phyloP scores from a whole-genome alignment of 2,113 vertebrate species.

The Turdus rufiventris region DNA sequence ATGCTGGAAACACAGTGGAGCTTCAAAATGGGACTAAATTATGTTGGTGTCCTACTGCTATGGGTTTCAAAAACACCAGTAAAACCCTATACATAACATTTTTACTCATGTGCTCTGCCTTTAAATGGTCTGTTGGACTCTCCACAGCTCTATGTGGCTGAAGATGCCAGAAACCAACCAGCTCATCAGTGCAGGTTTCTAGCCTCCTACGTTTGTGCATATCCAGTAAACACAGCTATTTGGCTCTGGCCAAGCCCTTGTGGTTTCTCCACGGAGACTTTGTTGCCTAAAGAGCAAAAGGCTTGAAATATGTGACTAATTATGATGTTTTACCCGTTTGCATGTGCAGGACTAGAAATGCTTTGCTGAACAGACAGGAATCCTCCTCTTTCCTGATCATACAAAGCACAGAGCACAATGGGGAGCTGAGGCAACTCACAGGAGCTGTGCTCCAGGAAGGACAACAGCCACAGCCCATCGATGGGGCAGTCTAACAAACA shows the following conservation, averaged over 20 bases:
- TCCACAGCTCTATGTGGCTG: not conserved
- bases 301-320: conserved; percentile 26
- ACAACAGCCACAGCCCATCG: rapidly evolving
- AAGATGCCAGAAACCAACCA: conserved; percentile 22
- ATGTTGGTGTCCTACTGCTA: not conserved
- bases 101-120: not conserved
- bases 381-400: not conserved
- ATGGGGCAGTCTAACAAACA: not conserved
- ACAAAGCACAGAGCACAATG: rapidly evolving
- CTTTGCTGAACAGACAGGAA: not conserved
- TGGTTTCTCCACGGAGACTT: conserved; percentile 23
- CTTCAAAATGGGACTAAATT: not conserved
- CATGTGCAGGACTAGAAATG: not conserved
- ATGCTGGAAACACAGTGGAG: not conserved
- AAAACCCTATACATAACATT: not conserved
- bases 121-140: not conserved
- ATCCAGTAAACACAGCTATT: conserved; percentile 23
- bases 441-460: not conserved
- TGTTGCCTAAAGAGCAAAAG: conserved; percentile 33
- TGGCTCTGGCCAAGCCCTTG: not conserved
- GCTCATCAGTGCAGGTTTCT: not conserved
- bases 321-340: not conserved
- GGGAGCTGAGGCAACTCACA: not conserved
- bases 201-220: not conserved
- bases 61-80: not conserved